Conservation (phyloP, 1,140 invertebrate species). For the Anthonomus grandis region DNA sequence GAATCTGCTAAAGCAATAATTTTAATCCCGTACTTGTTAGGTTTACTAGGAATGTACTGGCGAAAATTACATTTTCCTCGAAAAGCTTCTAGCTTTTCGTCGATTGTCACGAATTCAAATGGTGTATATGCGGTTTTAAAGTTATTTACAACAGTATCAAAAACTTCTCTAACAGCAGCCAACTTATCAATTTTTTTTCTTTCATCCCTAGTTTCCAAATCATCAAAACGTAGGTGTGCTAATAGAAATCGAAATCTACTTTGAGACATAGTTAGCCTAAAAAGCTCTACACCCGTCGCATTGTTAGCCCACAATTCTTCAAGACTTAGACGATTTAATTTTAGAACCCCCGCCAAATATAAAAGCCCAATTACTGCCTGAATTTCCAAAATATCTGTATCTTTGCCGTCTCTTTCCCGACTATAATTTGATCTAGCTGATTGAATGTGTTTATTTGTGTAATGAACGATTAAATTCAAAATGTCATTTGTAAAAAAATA, state of each 20-base stretch:
- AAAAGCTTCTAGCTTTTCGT: slow-evolving; percentile 49
- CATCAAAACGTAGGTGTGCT: slow-evolving; percentile 39
- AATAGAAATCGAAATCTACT: slow-evolving; percentile 41
- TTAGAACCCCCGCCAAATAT: slow-evolving; percentile 34
- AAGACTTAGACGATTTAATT: slow-evolving; percentile 32
- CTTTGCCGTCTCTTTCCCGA: no score
- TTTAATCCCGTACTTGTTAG: slow-evolving; percentile 46
- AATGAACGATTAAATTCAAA: no score
- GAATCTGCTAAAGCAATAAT: slow-evolving; percentile 34
- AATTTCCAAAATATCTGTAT: slow-evolving; percentile 22
- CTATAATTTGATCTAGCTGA: no score
- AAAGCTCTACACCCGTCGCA: slow-evolving; percentile 32
- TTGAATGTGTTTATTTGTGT: no score
- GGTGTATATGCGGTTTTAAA: slow-evolving; percentile 43
- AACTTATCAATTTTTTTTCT: slow-evolving; percentile 37
- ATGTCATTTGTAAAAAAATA: no score
- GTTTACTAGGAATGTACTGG: slow-evolving; percentile 47
- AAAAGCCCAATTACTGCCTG: slow-evolving; percentile 26
- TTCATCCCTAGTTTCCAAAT: slow-evolving; percentile 35
- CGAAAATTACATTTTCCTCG: slow-evolving; percentile 46
- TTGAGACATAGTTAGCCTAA: slow-evolving; percentile 34
- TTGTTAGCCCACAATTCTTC: slow-evolving; percentile 40
- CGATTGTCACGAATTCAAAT: slow-evolving; percentile 45
- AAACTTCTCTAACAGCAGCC: slow-evolving; percentile 45
- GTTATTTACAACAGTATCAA: slow-evolving; percentile 42